Conservation (phyloP, 2,888 invertebrate species). For the Brachycybe producta region DNA sequence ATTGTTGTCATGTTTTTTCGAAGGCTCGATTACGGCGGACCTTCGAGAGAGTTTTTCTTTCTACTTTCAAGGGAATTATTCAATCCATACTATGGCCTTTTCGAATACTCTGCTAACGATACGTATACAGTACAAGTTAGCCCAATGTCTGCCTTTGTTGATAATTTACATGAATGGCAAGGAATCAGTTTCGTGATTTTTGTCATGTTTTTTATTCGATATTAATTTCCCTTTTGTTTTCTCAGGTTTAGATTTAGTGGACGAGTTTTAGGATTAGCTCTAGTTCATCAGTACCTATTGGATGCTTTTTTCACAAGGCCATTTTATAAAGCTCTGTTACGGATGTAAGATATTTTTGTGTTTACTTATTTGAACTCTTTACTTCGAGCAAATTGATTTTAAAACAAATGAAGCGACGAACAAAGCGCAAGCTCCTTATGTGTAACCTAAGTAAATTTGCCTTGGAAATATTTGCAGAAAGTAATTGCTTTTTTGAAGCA, state of each 20-base stretch:
- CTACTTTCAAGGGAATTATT: constrained; percentile 91
- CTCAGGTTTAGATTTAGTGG: constrained; percentile 85
- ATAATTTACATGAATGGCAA: constrained; percentile 91
- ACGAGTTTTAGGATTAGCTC: constrained; percentile 78
- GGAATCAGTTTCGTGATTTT: constrained; percentile 24
- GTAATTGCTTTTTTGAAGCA: no score
- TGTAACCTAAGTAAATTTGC: no score
- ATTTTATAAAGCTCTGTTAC: constrained; percentile 84
- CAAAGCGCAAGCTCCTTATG: no score
- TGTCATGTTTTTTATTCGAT: not conserved
- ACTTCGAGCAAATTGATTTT: not conserved
- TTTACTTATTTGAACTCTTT: not conserved
- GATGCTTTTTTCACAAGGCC: constrained; percentile 96
- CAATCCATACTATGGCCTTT: constrained; percentile 95
- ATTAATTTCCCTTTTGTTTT: no score
- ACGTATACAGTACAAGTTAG: constrained; percentile 73
- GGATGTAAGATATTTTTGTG: constrained; percentile 43
- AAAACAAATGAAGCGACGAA: no score
- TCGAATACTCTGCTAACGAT: constrained; percentile 96
- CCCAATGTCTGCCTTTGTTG: constrained; percentile 92
- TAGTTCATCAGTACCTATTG: constrained; percentile 92
- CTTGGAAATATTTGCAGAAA: no score
- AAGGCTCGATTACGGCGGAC: constrained; percentile 87
- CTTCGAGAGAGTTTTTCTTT: constrained; percentile 95
- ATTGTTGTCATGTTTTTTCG: not conserved